These are phyloP conservation scores for Neodiprion virginianus DNA, from an alignment of 1,140 invertebrate genomes.

Conservation along the genomic window DNA sequence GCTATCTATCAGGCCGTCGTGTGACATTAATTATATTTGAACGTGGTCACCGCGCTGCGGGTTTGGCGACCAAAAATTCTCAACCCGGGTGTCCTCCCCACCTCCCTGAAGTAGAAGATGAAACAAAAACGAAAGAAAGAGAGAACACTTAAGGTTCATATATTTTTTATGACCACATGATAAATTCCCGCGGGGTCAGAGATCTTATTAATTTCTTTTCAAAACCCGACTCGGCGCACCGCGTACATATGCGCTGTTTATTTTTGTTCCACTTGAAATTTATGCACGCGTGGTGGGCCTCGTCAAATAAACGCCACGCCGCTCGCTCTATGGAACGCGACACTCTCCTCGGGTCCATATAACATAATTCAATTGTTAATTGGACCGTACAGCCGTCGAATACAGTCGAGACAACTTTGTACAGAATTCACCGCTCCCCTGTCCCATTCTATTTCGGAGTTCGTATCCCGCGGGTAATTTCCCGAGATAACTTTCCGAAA, in stretches of 20 bases:
- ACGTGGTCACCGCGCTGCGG: neutral
- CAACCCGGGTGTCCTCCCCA: neutral
- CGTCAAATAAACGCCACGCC: too few relatives aligned
- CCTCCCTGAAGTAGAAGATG: too few relatives aligned
- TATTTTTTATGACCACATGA: neutral
- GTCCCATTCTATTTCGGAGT: too few relatives aligned
- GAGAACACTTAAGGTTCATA: neutral
- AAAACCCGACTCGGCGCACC: neutral
- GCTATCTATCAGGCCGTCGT: neutral
- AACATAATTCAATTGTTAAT: slow-evolving; percentile 7
- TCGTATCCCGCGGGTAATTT: too few relatives aligned
- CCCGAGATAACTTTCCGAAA: too few relatives aligned
- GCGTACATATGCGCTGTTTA: neutral
- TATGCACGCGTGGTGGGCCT: neutral
- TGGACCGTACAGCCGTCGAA: neutral
- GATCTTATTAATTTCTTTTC: slow-evolving; percentile 4
- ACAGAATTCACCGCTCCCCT: too few relatives aligned
- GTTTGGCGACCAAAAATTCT: neutral
- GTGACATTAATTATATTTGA: slow-evolving; percentile 6
- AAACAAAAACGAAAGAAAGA: too few relatives aligned
- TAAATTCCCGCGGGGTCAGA: neutral
- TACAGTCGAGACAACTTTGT: neutral
- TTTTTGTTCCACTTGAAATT: slow-evolving; percentile 8
- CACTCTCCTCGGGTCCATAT: too few relatives aligned
- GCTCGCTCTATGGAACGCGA: too few relatives aligned